Percentiles rank a stretch among this genome's conserved stretches.
Evolutionary conservation across 2,113 vertebrate species (phyloP).

Genomic region (Archocentrus centrarchus): DNA sequence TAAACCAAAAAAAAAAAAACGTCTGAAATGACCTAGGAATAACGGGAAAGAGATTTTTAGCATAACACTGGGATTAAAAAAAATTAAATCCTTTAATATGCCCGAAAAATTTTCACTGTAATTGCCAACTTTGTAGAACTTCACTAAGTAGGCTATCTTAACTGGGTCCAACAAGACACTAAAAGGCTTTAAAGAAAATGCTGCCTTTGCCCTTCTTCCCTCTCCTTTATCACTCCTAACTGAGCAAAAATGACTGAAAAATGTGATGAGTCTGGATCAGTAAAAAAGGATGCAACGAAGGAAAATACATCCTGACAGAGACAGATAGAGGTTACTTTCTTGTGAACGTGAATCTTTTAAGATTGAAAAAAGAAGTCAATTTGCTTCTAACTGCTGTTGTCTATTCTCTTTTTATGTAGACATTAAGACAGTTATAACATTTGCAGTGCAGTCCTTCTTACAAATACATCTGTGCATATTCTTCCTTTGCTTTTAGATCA

Average conservation of each 20-base stretch:
- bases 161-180: not conserved
- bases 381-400: not conserved
- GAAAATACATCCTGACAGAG: not conserved
- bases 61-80: not conserved
- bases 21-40: not conserved
- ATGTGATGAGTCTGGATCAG: not conserved
- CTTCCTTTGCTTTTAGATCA: constrained; percentile 2
- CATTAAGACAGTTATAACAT: not conserved
- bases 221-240: not conserved
- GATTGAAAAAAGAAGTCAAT: not conserved
- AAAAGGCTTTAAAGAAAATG: not conserved
- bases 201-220: not conserved
- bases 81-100: not conserved
- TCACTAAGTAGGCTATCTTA: constrained; percentile 2
- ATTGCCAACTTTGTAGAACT: constrained; percentile 7
- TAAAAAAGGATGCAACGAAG: not conserved
- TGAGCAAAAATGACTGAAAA: not conserved
- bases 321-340: not conserved
- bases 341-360: not conserved
- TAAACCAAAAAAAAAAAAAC: too few relatives aligned
- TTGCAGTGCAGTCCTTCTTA: not conserved
- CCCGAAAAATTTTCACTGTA: not conserved
- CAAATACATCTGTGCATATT: not conserved
- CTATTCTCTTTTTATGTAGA: not conserved
- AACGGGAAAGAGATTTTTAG: not conserved